Conservation (phyloP, 2,888 invertebrate genomes). For the Apamea crenata region DNA sequence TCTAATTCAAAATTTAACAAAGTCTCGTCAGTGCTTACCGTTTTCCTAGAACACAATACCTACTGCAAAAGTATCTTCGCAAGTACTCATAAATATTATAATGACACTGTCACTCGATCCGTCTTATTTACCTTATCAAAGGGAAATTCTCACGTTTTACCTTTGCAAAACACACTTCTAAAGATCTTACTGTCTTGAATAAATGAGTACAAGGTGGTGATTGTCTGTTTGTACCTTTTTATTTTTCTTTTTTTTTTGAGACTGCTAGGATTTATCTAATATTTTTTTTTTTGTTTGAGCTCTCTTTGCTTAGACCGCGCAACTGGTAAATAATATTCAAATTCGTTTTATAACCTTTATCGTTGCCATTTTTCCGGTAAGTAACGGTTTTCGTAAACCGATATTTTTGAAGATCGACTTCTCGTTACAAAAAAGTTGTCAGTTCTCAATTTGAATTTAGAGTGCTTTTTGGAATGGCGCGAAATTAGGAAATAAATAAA, state of each 20-base stretch:
- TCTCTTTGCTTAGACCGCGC: conserved; percentile 14
- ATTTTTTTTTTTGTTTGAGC: background rate
- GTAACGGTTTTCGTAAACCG: background rate
- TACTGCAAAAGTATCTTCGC: conserved; percentile 22
- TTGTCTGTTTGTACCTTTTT: conserved; percentile 24
- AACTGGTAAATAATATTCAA: conserved; percentile 48
- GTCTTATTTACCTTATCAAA: conserved; percentile 57
- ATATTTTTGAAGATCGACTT: conserved; percentile 13
- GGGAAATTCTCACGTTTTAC: conserved; percentile 49
- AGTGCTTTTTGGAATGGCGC: background rate
- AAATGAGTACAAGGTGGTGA: conserved; percentile 46
- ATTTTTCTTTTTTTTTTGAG: conserved; percentile 5
- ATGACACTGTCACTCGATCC: conserved; percentile 46
- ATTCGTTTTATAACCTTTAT: conserved; percentile 49
- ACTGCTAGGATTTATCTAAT: conserved; percentile 13
- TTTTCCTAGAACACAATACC: conserved; percentile 33
- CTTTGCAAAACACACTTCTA: conserved; percentile 30
- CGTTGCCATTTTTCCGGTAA: conserved; percentile 14
- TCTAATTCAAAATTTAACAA: background rate
- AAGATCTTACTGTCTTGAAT: conserved; percentile 49
- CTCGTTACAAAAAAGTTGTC: background rate
- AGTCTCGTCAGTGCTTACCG: background rate
- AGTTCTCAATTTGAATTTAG: conserved; percentile 41
- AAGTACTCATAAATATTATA: conserved; percentile 60
- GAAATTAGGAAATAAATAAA: conserved; percentile 4